Evolutionary conservation across 2,888 invertebrate genomes (phyloP).

Genomic region (Apamea sordens): DNA sequence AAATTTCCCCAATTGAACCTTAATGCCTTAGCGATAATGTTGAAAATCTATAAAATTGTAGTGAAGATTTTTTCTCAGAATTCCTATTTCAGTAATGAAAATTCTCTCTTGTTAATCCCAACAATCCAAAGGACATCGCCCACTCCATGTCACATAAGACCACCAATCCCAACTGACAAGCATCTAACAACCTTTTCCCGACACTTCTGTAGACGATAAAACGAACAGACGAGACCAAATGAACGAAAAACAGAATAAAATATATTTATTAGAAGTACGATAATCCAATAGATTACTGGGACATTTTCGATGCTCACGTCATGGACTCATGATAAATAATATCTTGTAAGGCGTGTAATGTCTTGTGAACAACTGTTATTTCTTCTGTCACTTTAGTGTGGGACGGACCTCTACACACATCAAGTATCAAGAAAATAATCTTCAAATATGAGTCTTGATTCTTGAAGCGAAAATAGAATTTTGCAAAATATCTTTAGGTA

Average conservation of each 20-base stretch:
- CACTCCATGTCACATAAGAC: background rate
- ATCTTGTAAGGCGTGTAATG: background rate
- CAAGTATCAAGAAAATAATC: background rate
- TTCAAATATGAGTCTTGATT: background rate
- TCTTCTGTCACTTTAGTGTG: slow-evolving; percentile 14
- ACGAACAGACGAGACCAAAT: slow-evolving; percentile 14
- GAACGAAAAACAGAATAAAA: slow-evolving; percentile 39
- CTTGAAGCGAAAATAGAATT: background rate
- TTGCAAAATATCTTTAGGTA: background rate
- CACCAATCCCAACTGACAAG: slow-evolving; percentile 19
- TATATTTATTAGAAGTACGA: slow-evolving; percentile 31
- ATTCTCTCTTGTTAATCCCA: background rate
- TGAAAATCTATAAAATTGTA: background rate
- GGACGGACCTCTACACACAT: background rate
- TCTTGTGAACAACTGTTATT: background rate
- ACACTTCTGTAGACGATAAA: slow-evolving; percentile 12
- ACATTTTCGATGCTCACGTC: slow-evolving; percentile 22
- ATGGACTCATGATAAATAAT: slow-evolving; percentile 9
- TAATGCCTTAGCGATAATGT: no score
- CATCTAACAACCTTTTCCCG: slow-evolving; percentile 8
- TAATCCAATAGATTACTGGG: slow-evolving; percentile 39
- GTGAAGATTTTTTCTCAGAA: background rate
- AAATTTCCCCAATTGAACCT: no score
- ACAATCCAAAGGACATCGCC: slow-evolving; percentile 8
- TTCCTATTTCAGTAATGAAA: background rate